phyloP scores from a whole-genome alignment of 2,888 invertebrate genomes.

The Stegana nigrithorax region DNA sequence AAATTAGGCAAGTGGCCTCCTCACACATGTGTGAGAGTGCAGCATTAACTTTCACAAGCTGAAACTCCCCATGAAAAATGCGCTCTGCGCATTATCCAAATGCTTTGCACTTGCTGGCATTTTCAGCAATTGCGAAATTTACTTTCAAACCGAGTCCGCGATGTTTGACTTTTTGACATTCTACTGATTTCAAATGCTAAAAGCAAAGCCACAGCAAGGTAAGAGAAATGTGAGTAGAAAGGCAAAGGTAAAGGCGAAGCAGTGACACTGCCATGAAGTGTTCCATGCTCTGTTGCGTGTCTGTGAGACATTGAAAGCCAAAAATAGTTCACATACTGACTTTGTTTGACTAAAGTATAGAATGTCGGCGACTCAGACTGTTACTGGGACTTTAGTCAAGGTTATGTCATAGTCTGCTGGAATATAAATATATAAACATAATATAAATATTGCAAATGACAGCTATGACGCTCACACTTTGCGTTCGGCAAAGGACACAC shows the following conservation, averaged over 20 bases:
- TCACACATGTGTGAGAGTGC: too few species aligned
- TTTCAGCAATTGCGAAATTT: too few species aligned
- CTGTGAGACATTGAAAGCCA: constrained; percentile 9
- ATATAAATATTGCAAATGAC: background rate
- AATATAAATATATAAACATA: too few species aligned
- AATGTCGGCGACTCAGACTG: background rate
- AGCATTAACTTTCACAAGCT: too few species aligned
- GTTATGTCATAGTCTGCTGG: constrained; percentile 1
- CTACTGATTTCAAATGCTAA: background rate
- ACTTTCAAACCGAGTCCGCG: too few species aligned
- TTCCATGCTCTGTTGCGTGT: background rate
- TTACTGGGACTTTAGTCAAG: background rate
- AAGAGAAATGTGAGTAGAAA: too few species aligned
- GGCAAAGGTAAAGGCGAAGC: too few species aligned
- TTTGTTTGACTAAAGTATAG: background rate
- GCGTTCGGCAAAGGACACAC: background rate
- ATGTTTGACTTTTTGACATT: constrained; percentile 4
- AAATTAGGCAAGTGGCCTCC: too few species aligned
- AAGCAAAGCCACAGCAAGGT: background rate
- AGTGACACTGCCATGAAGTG: background rate
- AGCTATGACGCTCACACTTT: background rate
- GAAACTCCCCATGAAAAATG: too few species aligned
- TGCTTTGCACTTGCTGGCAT: too few species aligned
- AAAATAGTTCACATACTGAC: background rate
- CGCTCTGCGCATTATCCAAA: too few species aligned